Base-by-base conservation (phyloP, 2,797 vertebrate genomes). In the Intellagama lesueurii region DNA sequence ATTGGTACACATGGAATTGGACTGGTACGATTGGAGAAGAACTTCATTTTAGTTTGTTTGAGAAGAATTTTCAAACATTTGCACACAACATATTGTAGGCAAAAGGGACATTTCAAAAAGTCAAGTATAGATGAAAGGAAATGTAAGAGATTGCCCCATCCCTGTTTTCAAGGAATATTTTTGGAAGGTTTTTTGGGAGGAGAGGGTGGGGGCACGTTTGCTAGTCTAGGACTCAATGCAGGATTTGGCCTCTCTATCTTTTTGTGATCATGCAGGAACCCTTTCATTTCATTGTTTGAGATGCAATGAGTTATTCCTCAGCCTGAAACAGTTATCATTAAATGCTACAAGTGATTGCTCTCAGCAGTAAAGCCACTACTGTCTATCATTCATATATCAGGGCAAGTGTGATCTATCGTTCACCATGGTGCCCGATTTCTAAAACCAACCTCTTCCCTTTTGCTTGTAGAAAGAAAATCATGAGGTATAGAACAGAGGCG, bases 261-360 rank as follows among this genome's bases (percentile, higher is more conserved):
- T 80, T 44, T 64, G 49, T 49, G 12, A n/a, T 73, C 91, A 89
- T 68, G 64, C 30, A 30, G 1, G 7, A 80, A 5, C 24, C 88
- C 56, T 82, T 32, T 56, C 24, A 26, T 28, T 92, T 89, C 89
- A 72, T 83, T 92, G 64, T 90, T 90, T 89, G 64, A 93, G 70
- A 89, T 91, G 66, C 68, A 91, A 9, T 4, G 85, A 87, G 81
- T 80, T 92, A 78, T 64, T 44, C 40, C 92, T 88, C 47, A 68
- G 56, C 79, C 68, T 91, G 80, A 92, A 90, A 91, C 49, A 44
- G 52, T 7, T 87, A 69, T 89, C 47, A 82, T 93, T 93, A 93
- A 89, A 86, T 44, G 49, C 28, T 83, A 91, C 47, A 89, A 89
- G 93, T 81, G n/a, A 85, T 88, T 91, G n/a, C 76, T 64, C 30